Percentiles rank a stretch among this genome's conserved stretches.
Evolutionary conservation across 2,888 invertebrate species (phyloP).

Genomic region (Selenia dentaria): DNA sequence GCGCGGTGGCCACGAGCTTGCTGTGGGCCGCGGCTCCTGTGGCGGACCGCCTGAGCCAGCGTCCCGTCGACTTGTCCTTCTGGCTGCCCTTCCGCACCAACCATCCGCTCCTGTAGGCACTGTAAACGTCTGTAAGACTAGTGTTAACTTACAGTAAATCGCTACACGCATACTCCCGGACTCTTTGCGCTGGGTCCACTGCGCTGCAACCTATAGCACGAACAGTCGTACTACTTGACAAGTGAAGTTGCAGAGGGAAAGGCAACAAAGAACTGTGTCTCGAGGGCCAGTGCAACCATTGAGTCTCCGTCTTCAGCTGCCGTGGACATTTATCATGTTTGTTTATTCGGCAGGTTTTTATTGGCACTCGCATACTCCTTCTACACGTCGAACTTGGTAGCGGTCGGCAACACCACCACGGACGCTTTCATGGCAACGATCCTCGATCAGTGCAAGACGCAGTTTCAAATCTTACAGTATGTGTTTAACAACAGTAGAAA

Average conservation of each 20-base stretch:
- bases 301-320: no score
- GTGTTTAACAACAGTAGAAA: no score
- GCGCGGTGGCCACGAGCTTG: slow-evolving; percentile 56
- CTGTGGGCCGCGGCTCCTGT: slow-evolving; percentile 55
- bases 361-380: not conserved
- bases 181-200: no score
- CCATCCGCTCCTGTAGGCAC: slow-evolving; percentile 12
- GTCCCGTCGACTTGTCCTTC: slow-evolving; percentile 47
- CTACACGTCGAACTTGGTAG: not conserved
- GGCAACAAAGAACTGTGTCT: no score
- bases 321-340: no score
- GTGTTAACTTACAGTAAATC: no score
- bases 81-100: slow-evolving; percentile 37
- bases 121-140: no score
- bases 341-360: not conserved
- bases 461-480: not conserved
- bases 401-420: not conserved
- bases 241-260: no score
- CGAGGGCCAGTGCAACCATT: no score
- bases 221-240: no score
- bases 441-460: not conserved
- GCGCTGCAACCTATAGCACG: no score
- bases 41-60: slow-evolving; percentile 37
- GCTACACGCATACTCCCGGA: no score
- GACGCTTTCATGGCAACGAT: not conserved